Evolutionary conservation across 2,888 invertebrate genomes (phyloP).

Genomic region (Temnothorax unifasciatus): DNA sequence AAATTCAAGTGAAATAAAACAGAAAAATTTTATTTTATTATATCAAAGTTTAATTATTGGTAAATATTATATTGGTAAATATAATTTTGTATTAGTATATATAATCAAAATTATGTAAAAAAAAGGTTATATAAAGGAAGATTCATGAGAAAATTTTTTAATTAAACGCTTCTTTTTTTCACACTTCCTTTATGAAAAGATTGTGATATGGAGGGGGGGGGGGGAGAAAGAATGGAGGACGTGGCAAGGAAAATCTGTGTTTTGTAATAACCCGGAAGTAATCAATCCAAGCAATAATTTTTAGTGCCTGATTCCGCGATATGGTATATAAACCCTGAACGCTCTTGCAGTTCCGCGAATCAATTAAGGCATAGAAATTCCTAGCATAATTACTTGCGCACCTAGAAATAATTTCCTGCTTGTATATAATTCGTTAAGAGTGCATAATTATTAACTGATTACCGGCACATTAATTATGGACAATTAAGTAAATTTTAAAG

Average conservation of each 20-base stretch:
- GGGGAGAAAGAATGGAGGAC: background rate
- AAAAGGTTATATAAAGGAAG: background rate
- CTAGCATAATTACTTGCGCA: constrained; percentile 48
- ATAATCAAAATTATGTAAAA: background rate
- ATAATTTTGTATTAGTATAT: background rate
- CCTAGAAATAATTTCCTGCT: constrained; percentile 63
- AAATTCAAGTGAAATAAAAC: background rate
- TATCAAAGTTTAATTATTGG: background rate
- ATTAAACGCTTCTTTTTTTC: background rate
- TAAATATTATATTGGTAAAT: background rate
- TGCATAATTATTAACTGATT: constrained; percentile 62
- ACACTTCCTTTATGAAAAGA: background rate
- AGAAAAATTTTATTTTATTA: background rate
- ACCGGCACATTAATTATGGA: constrained; percentile 60
- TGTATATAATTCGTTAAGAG: constrained; percentile 52
- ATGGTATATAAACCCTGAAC: constrained; percentile 51
- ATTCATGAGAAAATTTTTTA: background rate
- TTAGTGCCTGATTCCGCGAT: constrained; percentile 58
- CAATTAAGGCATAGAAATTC: constrained; percentile 56
- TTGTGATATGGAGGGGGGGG: background rate
- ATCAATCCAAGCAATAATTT: constrained; percentile 52
- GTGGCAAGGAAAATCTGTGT: constrained; percentile 33
- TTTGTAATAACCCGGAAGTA: constrained; percentile 54
- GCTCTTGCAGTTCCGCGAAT: constrained; percentile 54
- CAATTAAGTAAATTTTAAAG: constrained; percentile 60